phyloP scores from a whole-genome alignment of 1,140 invertebrate genomes.

The Drosophila yakuba region DNA sequence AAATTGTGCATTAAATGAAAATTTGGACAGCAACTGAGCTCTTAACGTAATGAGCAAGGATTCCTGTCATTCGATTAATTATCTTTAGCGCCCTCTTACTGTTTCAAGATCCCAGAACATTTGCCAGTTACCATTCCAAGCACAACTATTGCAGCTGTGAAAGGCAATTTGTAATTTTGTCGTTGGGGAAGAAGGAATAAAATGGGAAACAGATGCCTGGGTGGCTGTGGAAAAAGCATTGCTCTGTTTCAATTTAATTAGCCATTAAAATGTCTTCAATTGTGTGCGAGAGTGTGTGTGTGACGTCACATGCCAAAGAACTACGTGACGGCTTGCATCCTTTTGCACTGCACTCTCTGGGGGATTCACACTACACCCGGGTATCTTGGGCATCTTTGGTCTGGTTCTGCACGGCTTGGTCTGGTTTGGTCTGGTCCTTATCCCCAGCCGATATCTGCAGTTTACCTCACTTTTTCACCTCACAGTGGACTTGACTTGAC shows the following conservation, averaged over 20 bases:
- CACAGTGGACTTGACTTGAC: slow-evolving; percentile 26
- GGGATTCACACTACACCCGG: slow-evolving; percentile 17
- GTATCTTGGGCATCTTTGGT: slow-evolving; percentile 33
- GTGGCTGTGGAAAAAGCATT: slow-evolving; percentile 40
- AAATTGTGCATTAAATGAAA: slow-evolving; percentile 4
- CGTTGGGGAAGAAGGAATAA: slow-evolving; percentile 39
- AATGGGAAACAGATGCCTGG: slow-evolving; percentile 28
- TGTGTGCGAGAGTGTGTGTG: slow-evolving; percentile 42
- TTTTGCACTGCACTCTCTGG: slow-evolving; percentile 36
- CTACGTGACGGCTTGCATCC: slow-evolving; percentile 68
- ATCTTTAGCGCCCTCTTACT: slow-evolving; percentile 43
- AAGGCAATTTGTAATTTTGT: slow-evolving; percentile 81
- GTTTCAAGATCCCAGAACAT: slow-evolving; percentile 19
- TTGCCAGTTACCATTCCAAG: slow-evolving; percentile 28
- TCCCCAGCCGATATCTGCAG: slow-evolving; percentile 20
- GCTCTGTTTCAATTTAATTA: slow-evolving; percentile 80
- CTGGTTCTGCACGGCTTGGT: not conserved
- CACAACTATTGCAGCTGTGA: slow-evolving; percentile 54
- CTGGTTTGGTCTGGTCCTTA: slow-evolving; percentile 13
- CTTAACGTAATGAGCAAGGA: slow-evolving; percentile 23
- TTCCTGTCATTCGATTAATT: slow-evolving; percentile 43
- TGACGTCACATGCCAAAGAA: slow-evolving; percentile 74
- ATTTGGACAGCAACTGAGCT: slow-evolving; percentile 16
- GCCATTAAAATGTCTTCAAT: slow-evolving; percentile 72
- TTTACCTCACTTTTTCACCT: slow-evolving; percentile 29